Conservation (phyloP, 2,797 vertebrate species). For the Sebastes hubbsi region DNA sequence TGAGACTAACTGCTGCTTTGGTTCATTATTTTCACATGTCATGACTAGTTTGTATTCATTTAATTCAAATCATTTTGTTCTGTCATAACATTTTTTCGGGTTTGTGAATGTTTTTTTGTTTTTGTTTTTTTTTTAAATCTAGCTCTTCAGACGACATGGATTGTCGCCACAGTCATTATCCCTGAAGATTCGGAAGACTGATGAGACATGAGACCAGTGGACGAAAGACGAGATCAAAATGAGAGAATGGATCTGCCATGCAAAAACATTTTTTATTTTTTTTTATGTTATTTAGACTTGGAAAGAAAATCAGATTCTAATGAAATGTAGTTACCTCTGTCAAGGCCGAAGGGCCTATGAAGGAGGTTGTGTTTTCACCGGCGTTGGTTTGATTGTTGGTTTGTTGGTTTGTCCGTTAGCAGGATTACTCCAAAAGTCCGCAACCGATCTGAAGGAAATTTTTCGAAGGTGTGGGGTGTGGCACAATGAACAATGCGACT, state of each 20-base stretch:
- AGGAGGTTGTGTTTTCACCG: too few relatives aligned
- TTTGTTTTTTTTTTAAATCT: not conserved
- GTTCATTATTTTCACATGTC: not conserved
- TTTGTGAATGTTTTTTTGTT: not conserved
- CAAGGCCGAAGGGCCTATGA: too few relatives aligned
- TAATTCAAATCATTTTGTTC: not conserved
- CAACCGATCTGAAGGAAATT: too few relatives aligned
- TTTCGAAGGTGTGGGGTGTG: too few relatives aligned
- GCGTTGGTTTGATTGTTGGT: too few relatives aligned
- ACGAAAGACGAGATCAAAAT: not conserved
- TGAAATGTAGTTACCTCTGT: not conserved
- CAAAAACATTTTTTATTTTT: not conserved
- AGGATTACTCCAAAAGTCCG: too few relatives aligned
- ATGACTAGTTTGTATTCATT: not conserved
- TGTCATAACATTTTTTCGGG: not conserved
- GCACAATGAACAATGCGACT: too few relatives aligned
- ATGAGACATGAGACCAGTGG: not conserved
- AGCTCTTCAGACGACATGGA: slow-evolving; percentile 3
- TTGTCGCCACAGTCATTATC: not conserved
- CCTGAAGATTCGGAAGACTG: not conserved
- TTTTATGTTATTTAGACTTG: not conserved
- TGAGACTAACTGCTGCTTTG: slow-evolving; percentile 1
- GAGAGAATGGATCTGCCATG: not conserved
- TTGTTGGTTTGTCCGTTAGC: too few relatives aligned
- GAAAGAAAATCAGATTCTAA: not conserved